Evolutionary conservation across 2,888 invertebrate species (phyloP), one percentile per base, ranked within the genome.

Genomic region (Caenorhabditis zanzibari): DNA sequence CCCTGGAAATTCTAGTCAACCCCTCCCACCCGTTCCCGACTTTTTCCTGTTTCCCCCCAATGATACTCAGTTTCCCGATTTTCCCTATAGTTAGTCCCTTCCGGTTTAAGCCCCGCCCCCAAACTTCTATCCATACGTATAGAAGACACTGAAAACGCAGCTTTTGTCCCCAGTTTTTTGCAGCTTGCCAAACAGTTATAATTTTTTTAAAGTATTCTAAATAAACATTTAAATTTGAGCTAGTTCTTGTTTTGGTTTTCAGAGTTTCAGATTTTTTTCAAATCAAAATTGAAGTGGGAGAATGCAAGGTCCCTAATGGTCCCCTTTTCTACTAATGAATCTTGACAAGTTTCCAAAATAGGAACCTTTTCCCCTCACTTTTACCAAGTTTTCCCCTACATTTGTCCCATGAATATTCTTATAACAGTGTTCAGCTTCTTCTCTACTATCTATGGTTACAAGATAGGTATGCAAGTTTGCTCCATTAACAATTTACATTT

Each of bases 71-170:
- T 19, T 54, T 54, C 22, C 54, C 54, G 19, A 19, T 47, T 19
- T 47, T 2, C 7, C 5, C 14, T 44, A 7, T 47, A 47, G n/a
- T 47, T 47, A 47, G 47, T 19, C 47, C 47, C 47, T 10, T 19
- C 47, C 47, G 47, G 47, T 47, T 47, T 47, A 47, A 47, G 54
- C 54, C 26, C 54, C 54, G 54, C 54, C 54, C 54, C 12, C 32
- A 32, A 32, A 19, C 54, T 54, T 54, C 54, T 54, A 54, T 54
- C 54, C 54, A 52, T 14, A n/a, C 54, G 54, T 54, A 54, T 54
- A 54, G 54, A 54, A 54, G 54, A 19, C 7, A 7, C n/a, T 10
- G 12, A 24, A 54, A 26, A 54, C 4, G 22, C 26, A 54, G 54
- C 54, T 54, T 38, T 28, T 38, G 32, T 35, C 19, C 59, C 56